phyloP scores from a whole-genome alignment of 2,113 vertebrate genomes.

The Tychaedon coryphoeus region DNA sequence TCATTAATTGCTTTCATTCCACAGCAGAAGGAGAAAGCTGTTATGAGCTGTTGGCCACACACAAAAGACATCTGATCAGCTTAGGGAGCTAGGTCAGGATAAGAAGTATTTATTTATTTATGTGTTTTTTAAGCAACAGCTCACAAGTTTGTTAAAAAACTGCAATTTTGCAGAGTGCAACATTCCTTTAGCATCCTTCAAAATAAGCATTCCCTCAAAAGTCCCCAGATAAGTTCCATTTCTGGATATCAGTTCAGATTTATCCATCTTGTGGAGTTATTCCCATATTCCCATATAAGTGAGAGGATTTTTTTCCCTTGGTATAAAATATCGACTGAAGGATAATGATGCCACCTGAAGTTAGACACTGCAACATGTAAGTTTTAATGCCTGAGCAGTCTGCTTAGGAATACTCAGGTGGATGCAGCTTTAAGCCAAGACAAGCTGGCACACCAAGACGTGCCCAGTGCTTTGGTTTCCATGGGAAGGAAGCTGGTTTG shows the following conservation, averaged over 20 bases:
- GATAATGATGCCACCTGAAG: background rate
- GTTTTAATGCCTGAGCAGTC: background rate
- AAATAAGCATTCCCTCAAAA: slow-evolving; percentile 7
- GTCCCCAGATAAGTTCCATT: background rate
- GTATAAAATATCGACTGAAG: background rate
- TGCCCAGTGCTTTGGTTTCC: background rate
- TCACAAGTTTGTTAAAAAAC: slow-evolving; percentile 21
- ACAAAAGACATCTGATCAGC: slow-evolving; percentile 5
- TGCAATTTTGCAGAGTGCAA: background rate
- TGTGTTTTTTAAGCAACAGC: background rate
- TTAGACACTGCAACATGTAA: background rate
- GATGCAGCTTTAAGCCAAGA: background rate
- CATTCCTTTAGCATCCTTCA: slow-evolving; percentile 3
- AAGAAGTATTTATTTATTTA: slow-evolving; percentile 42
- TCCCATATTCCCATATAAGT: background rate
- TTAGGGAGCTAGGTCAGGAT: slow-evolving; percentile 22
- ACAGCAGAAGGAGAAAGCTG: background rate
- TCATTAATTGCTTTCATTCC: slow-evolving; percentile 47
- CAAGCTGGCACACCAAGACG: accelerated
- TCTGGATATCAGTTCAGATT: background rate
- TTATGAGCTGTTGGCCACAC: background rate
- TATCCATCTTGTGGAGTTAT: background rate
- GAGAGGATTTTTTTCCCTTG: background rate
- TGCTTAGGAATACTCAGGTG: background rate
- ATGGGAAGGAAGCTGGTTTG: background rate